Conservation (phyloP, 1,140 invertebrate genomes). For the Bombyx mori region DNA sequence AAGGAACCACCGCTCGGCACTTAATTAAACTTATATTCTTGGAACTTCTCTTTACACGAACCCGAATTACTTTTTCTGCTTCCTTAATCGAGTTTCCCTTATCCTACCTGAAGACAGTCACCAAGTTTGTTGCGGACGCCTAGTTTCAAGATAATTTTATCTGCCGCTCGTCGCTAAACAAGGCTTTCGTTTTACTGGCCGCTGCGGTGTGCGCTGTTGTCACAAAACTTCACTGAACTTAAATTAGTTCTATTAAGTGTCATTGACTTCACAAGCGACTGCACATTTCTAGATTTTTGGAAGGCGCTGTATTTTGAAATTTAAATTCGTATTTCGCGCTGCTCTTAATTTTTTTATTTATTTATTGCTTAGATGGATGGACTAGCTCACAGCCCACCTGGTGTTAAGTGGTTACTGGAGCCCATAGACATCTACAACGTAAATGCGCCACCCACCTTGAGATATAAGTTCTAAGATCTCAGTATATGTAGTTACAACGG, state of each 20-base stretch:
- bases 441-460: too few relatives aligned
- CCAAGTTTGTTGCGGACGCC: constrained; percentile 37
- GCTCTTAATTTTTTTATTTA: too few relatives aligned
- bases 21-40: constrained; percentile 33
- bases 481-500: too few relatives aligned
- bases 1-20: background rate
- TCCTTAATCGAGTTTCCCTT: constrained; percentile 51
- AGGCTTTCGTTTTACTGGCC: constrained; percentile 39
- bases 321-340: too few relatives aligned
- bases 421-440: too few relatives aligned
- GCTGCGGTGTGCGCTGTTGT: constrained; percentile 18
- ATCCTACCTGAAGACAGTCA: constrained; percentile 46
- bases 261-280: constrained; percentile 13
- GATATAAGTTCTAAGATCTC: too few relatives aligned
- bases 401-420: too few relatives aligned
- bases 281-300: background rate
- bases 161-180: constrained; percentile 33
- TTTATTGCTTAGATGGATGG: too few relatives aligned
- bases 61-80: constrained; percentile 44
- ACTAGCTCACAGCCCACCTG: too few relatives aligned
- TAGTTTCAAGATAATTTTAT: constrained; percentile 52
- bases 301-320: too few relatives aligned
- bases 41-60: constrained; percentile 11
- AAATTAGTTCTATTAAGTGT: constrained; percentile 34
- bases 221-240: constrained; percentile 33